Percentiles rank a stretch among this genome's conserved stretches.
Conservation (phyloP, 2,888 invertebrate species). For the Branchipolynoe longqiensis region DNA sequence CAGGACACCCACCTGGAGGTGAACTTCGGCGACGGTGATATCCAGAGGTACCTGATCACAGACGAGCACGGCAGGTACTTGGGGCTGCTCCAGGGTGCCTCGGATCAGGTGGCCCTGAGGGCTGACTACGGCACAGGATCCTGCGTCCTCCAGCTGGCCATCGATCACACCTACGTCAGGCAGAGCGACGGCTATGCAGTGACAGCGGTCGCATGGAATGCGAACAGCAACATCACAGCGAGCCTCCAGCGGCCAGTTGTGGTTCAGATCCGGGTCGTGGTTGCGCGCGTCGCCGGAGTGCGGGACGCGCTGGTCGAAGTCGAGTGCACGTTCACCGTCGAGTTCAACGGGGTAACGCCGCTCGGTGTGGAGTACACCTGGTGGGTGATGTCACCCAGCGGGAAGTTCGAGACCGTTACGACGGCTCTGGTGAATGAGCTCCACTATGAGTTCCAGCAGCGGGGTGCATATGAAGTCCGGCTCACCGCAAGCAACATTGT, state of each 20-base stretch:
- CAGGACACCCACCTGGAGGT: conserved; percentile 70
- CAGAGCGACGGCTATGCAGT: not conserved
- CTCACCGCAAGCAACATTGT: not conserved
- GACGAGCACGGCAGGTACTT: not conserved
- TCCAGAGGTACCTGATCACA: not conserved
- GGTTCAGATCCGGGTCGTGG: not conserved
- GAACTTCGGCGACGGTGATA: conserved; percentile 70
- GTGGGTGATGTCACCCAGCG: not conserved
- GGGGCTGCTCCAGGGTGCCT: not conserved
- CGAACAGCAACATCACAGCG: not conserved
- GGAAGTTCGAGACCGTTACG: not conserved
- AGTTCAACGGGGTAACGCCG: not conserved
- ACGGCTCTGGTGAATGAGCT: not conserved
- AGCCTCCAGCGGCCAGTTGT: not conserved
- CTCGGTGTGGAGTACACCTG: not conserved
- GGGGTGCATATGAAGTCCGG: not conserved
- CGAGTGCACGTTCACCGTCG: not conserved
- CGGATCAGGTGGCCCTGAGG: conserved; percentile 3
- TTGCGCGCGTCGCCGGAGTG: not conserved
- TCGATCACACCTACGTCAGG: not conserved
- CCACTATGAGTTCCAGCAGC: not conserved
- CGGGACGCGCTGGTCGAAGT: not conserved
- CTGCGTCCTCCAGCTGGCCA: not conserved
- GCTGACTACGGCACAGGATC: conserved; percentile 3
- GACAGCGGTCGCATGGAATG: not conserved